Percentiles rank a stretch among this genome's conserved stretches.
Conservation (phyloP, 2,888 invertebrate genomes). For the Patella caerulea region DNA sequence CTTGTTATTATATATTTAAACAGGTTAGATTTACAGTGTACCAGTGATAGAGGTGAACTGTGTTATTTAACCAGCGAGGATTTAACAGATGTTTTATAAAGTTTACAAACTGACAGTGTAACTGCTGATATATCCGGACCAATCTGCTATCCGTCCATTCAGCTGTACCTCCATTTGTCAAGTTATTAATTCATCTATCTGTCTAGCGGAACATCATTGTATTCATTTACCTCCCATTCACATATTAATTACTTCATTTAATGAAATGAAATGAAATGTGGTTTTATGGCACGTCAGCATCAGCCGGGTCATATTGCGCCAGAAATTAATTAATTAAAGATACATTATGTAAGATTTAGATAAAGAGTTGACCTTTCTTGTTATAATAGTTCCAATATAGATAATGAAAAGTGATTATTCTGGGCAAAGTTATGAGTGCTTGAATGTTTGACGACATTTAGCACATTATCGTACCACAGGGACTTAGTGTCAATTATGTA, state of each 20-base stretch:
- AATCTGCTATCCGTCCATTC: neutral
- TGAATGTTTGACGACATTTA: too few relatives aligned
- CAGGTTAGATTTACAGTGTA: neutral
- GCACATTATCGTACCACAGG: too few relatives aligned
- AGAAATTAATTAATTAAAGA: neutral
- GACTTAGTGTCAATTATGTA: too few relatives aligned
- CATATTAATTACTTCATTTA: neutral
- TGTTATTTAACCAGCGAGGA: neutral
- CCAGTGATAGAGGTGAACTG: neutral
- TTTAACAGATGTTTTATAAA: neutral
- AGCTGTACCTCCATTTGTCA: neutral
- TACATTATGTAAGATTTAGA: too few relatives aligned
- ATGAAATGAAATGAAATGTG: too few relatives aligned
- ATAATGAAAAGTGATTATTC: too few relatives aligned
- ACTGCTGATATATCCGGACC: neutral
- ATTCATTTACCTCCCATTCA: neutral
- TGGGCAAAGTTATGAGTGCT: too few relatives aligned
- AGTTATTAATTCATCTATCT: neutral
- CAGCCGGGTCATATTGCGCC: too few relatives aligned
- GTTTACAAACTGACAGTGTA: neutral
- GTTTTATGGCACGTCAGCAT: too few relatives aligned
- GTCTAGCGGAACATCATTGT: neutral
- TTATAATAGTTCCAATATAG: too few relatives aligned
- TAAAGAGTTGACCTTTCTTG: too few relatives aligned
- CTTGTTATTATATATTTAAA: neutral